Percentiles rank a stretch among this genome's conserved stretches.
These are phyloP conservation scores for Morpho achilles DNA, from an alignment of 2,888 invertebrate genomes.

Conservation along the genomic window DNA sequence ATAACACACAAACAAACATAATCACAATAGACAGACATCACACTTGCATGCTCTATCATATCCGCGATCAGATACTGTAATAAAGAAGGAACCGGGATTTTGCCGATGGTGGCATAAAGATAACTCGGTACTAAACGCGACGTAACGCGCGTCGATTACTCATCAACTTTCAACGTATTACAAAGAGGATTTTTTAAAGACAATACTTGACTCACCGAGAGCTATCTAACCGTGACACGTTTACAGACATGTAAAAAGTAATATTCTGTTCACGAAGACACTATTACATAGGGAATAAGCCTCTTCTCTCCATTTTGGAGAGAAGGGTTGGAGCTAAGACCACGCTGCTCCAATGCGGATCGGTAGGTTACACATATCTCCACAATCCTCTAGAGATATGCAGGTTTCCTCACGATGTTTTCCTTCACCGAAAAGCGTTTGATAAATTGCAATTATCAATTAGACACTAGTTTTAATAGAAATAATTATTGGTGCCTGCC, in stretches of 20 bases:
- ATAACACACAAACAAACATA: background rate
- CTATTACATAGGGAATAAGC: no score
- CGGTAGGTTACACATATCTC: no score
- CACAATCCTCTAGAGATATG: no score
- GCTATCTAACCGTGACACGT: slow-evolving; percentile 5
- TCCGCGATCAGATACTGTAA: slow-evolving; percentile 36
- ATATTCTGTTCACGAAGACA: no score
- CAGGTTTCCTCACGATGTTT: no score
- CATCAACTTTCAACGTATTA: slow-evolving; percentile 34
- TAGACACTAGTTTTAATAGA: no score
- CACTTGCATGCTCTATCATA: slow-evolving; percentile 25
- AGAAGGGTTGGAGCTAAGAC: no score
- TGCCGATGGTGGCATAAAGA: slow-evolving; percentile 45
- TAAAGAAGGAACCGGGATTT: slow-evolving; percentile 41
- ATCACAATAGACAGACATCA: slow-evolving; percentile 7
- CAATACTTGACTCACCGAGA: slow-evolving; percentile 39
- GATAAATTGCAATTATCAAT: no score
- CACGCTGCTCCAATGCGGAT: no score
- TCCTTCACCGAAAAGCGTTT: no score
- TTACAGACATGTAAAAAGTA: background rate
- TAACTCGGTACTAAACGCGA: slow-evolving; percentile 47
- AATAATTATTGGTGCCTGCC: background rate
- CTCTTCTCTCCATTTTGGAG: no score
- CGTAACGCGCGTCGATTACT: slow-evolving; percentile 42
- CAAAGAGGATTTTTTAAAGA: slow-evolving; percentile 36